Percentiles rank a stretch among this genome's conserved stretches.
These are phyloP conservation scores for Trochalopteron elliotii DNA, from an alignment of 2,113 vertebrate genomes.

Conservation along the genomic window DNA sequence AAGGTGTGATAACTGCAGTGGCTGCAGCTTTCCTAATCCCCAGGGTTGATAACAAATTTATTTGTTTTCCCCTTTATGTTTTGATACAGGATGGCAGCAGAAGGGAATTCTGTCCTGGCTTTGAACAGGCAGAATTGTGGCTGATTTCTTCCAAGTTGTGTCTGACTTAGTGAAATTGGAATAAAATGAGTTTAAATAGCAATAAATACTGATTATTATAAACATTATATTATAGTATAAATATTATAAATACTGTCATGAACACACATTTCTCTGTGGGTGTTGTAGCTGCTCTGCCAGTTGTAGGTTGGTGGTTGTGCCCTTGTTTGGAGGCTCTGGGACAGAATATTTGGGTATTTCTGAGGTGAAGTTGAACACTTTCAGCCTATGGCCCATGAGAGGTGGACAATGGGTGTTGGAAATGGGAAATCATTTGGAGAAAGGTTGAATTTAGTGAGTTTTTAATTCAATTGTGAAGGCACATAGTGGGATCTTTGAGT, in stretches of 20 bases:
- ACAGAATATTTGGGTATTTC: background rate
- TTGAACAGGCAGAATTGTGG: background rate
- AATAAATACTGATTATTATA: background rate
- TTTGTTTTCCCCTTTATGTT: background rate
- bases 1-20: background rate
- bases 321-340: background rate
- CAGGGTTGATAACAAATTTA: fast-evolving
- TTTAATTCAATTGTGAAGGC: background rate
- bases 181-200: background rate
- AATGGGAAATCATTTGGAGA: background rate
- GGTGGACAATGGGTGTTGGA: background rate
- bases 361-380: background rate
- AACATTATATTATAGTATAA: too few species aligned
- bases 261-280: background rate
- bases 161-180: background rate
- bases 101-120: background rate
- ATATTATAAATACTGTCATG: too few species aligned
- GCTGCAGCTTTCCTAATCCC: background rate
- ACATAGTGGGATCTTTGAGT: fast-evolving
- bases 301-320: background rate
- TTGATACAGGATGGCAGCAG: background rate
- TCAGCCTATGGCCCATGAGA: fast-evolving
- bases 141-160: background rate
- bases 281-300: background rate
- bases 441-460: background rate